Percentiles rank a stretch among this genome's conserved stretches.
Conservation (phyloP, 2,113 vertebrate species). For the Istiophorus platypterus region DNA sequence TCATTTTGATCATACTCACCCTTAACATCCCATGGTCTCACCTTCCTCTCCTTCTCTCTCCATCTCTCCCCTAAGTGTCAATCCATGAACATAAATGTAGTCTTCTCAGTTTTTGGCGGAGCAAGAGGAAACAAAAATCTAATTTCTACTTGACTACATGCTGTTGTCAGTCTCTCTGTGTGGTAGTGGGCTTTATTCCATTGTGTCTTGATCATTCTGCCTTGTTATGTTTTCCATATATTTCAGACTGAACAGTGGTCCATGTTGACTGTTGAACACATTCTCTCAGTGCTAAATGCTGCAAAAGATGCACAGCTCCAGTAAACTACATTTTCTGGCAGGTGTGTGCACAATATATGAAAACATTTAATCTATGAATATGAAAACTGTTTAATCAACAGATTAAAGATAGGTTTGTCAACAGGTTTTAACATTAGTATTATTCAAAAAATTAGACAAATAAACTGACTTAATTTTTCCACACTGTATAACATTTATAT, state of each 20-base stretch:
- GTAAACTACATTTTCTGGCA: background rate
- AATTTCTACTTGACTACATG: slow-evolving; percentile 25
- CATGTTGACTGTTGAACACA: slow-evolving; percentile 12
- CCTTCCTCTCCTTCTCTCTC: slow-evolving; percentile 34
- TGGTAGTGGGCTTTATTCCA: slow-evolving; percentile 34
- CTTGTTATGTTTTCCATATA: slow-evolving; percentile 26
- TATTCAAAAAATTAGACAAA: no score
- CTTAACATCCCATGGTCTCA: slow-evolving; percentile 33
- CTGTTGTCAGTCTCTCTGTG: slow-evolving; percentile 35
- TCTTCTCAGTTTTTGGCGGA: background rate
- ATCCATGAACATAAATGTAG: slow-evolving; percentile 37
- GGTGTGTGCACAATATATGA: background rate
- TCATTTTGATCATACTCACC: slow-evolving; percentile 62
- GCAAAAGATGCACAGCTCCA: background rate
- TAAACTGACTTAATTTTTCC: no score
- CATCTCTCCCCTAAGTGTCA: slow-evolving; percentile 45
- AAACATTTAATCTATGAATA: background rate
- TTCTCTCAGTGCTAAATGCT: background rate
- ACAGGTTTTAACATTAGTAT: no score
- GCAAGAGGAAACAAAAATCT: slow-evolving; percentile 35
- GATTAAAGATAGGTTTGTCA: background rate
- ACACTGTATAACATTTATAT: background rate
- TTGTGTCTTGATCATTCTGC: slow-evolving; percentile 26
- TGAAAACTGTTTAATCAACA: background rate
- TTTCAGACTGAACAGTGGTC: slow-evolving; percentile 20